Evolutionary conservation across 53 echinoderm and acorn worm genomes (phyloP).

Genomic region (Hippasteria phrygiana): DNA sequence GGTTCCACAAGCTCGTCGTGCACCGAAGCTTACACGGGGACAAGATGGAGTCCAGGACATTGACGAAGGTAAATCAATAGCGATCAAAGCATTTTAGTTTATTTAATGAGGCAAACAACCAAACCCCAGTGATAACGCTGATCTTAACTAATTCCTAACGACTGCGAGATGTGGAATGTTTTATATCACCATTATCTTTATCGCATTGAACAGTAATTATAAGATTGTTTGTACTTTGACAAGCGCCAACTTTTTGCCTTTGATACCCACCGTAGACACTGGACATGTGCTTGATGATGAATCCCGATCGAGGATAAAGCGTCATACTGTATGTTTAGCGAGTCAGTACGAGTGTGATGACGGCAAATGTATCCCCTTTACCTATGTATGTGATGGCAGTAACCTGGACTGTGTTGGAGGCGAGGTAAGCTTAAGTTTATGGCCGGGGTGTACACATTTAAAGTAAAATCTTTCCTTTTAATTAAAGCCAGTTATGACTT

Average conservation of each 20-base stretch:
- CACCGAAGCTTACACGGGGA: not conserved
- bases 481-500: too few relatives aligned
- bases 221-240: not conserved
- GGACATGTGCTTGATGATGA: not conserved
- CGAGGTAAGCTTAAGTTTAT: slow-evolving; percentile 11
- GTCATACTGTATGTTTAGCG: not conserved
- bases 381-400: slow-evolving; percentile 51
- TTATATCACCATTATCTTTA: too few relatives aligned
- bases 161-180: too few relatives aligned
- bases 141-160: too few relatives aligned
- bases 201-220: too few relatives aligned
- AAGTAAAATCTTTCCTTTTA: too few relatives aligned
- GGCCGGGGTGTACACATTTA: not conserved
- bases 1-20: not conserved
- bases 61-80: not conserved
- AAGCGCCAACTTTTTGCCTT: not conserved
- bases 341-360: slow-evolving; percentile 53
- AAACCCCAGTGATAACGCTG: not conserved
- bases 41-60: not conserved
- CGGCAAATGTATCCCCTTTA: slow-evolving; percentile 52
- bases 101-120: not conserved
- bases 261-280: not conserved
- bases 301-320: not conserved
- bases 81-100: not conserved
- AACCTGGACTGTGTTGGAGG: slow-evolving; percentile 47